Percentiles rank a stretch among this genome's conserved stretches.
phyloP scores from a whole-genome alignment of 2,888 invertebrate species.

The Pristionchus fissidentatus region DNA sequence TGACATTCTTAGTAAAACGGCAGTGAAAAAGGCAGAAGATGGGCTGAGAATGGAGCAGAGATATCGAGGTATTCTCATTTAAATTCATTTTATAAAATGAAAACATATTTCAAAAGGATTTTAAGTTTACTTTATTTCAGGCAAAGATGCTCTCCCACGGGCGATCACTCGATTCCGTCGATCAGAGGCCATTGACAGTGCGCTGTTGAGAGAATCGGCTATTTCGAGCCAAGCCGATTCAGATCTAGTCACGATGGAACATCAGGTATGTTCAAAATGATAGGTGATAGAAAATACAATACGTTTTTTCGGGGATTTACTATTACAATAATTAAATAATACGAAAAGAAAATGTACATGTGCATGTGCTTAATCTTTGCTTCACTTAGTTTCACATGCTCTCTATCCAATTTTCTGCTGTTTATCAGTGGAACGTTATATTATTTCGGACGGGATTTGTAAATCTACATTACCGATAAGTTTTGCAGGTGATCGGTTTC shows the following conservation, averaged over 20 bases:
- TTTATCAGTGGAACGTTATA: no score
- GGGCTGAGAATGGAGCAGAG: not conserved
- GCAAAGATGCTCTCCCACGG: slow-evolving; percentile 10
- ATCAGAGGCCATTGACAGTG: not conserved
- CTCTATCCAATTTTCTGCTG: no score
- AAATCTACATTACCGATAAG: not conserved
- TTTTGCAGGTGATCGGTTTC: slow-evolving; percentile 27
- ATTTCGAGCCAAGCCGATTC: not conserved
- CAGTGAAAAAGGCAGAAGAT: not conserved
- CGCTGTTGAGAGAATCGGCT: not conserved
- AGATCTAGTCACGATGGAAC: not conserved
- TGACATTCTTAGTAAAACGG: not conserved
- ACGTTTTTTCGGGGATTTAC: no score
- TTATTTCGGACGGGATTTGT: not conserved
- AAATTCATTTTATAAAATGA: no score
- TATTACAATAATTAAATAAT: not conserved
- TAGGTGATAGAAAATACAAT: not conserved
- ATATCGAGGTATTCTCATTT: not conserved
- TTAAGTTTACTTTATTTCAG: not conserved
- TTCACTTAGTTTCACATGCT: no score
- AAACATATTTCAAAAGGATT: not conserved
- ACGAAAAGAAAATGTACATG: not conserved
- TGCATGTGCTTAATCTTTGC: not conserved
- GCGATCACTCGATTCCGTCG: slow-evolving; percentile 19
- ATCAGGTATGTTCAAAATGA: not conserved